phyloP scores from a whole-genome alignment of 2,797 vertebrate genomes.

The Siniperca obscura region DNA sequence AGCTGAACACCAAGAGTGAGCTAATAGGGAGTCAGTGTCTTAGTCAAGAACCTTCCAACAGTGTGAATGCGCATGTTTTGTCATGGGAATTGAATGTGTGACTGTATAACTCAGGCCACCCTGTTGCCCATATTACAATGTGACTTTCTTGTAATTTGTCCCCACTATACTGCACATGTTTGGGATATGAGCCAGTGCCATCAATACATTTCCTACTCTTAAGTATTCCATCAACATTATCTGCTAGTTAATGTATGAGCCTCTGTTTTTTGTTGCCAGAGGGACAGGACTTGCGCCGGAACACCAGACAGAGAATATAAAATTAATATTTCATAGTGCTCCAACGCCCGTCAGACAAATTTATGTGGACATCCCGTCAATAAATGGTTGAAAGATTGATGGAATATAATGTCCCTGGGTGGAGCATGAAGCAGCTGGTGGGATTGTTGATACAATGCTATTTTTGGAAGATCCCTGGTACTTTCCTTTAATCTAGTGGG shows the following conservation, averaged over 20 bases:
- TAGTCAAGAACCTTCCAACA: slow-evolving; percentile 27
- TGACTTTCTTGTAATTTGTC: slow-evolving; percentile 61
- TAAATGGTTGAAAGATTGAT: slow-evolving; percentile 85
- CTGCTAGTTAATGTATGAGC: slow-evolving; percentile 75
- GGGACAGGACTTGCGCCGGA: slow-evolving; percentile 67
- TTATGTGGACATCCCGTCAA: slow-evolving; percentile 85
- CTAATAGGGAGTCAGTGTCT: slow-evolving; percentile 1
- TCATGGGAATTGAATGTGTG: slow-evolving; percentile 25
- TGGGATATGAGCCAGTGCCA: slow-evolving; percentile 35
- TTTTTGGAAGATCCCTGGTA: slow-evolving; percentile 77
- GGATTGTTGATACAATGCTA: slow-evolving; percentile 78
- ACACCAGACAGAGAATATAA: slow-evolving; percentile 75
- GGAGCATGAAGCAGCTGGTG: slow-evolving; percentile 77
- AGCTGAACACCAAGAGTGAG: slow-evolving; percentile 6
- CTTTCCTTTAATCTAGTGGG: slow-evolving; percentile 69
- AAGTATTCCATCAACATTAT: slow-evolving; percentile 71
- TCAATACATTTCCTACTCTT: slow-evolving; percentile 67
- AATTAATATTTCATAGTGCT: slow-evolving; percentile 84
- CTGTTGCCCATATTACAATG: slow-evolving; percentile 43
- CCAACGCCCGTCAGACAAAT: slow-evolving; percentile 81
- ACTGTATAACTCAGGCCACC: slow-evolving; percentile 47
- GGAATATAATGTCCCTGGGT: slow-evolving; percentile 80
- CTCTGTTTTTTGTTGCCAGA: slow-evolving; percentile 72
- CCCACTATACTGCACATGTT: slow-evolving; percentile 27
- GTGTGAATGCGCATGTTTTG: slow-evolving; percentile 26